Evolutionary conservation across 2,888 invertebrate genomes (phyloP), one percentile per base, ranked within the genome.

Genomic region (Drosophila suboccidentalis): DNA sequence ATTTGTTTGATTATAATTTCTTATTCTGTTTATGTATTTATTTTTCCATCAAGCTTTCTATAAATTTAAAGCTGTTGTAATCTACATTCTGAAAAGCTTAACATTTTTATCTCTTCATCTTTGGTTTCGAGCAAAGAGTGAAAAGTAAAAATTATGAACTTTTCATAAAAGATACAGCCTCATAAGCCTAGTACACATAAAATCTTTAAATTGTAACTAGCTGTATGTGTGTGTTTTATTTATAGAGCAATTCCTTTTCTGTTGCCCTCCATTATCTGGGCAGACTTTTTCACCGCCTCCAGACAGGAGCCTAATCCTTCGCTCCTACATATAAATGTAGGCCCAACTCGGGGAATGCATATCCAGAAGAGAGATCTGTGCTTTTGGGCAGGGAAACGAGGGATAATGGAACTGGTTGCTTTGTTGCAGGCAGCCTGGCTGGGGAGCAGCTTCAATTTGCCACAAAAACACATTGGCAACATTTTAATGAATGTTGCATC

Each of bases 391-490:
- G 55, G 15, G 22, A 6, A 15, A 22, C 29, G 3, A 15, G 19
- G 43, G 3, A 4, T 22, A 22, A 46, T 8, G 22, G 13, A 26
- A 13, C 11, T 36, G 11, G 36, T 36, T 15, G 17, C 57, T 15
- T 57, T 57, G 57, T 57, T 57, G 57, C 44, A 26, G 4, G 57
- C 44, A 26, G 4, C 6, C 61, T 17, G 60, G 78, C 36, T 72
- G 26, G 38, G 57, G 22, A 51, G 77, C 80, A 89, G 82, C 87
- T 79, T 89, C 85, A 87, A 85, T 89, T 89, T 84, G 80, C 89
- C 88, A 78, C 88, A 89, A 85, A 87, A 89, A 89, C 86, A 87
- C 86, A 89, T 89, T 87, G 86, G 89, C 86, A 89, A 89, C 87
- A 87, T 85, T 87, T 86, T 87, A 89, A 86, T 86, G 89, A 86